Evolutionary conservation across 2,797 vertebrate species (phyloP), one percentile per base, ranked within the genome.

Genomic region (Betta splendens): DNA sequence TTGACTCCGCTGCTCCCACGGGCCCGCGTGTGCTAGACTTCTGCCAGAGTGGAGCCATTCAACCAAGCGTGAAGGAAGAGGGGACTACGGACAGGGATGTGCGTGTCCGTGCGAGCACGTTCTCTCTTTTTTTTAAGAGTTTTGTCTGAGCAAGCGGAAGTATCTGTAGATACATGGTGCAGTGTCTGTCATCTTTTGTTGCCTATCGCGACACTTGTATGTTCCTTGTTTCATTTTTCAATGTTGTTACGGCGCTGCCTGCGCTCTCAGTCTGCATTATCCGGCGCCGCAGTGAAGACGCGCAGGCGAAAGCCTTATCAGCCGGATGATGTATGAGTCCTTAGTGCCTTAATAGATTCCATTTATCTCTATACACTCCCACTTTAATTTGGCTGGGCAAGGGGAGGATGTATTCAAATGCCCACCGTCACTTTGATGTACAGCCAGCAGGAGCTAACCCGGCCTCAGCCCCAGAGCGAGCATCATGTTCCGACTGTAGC

Each of bases 341-440:
- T 90, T 84, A 85, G 85, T 72, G 72, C 69, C 80, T 73, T 90
- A 92, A 90, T 90, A 88, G 86, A 84, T 86, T 89, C 75, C 64
- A 91, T 91, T 91, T 88, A 91, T 92, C 82, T 89, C 85, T 81
- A 81, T 89, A 85, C 76, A 87, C 77, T 83, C 80, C 74, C 66
- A 74, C 80, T 89, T 86, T 90, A 88, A 88, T 89, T 90, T 89
- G 87, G 64, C 86, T 49, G 69, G 73, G 70, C 75, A 66, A 42
- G 69, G 69, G 67, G 77, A 89, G 65, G 81, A 85, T 85, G 79
- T 87, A 87, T 91, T 90, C 75, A 89, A 84, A 89, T 90, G 79
- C 60, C 74, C 74, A 61, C 54, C 37, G 74, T 87, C 83, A 87
- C 71, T 83, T 83, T 87, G 84, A 90, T 89, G 80, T 84, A 88